phyloP scores from a whole-genome alignment of 2,888 invertebrate genomes.

The Drosophila lacicola region DNA sequence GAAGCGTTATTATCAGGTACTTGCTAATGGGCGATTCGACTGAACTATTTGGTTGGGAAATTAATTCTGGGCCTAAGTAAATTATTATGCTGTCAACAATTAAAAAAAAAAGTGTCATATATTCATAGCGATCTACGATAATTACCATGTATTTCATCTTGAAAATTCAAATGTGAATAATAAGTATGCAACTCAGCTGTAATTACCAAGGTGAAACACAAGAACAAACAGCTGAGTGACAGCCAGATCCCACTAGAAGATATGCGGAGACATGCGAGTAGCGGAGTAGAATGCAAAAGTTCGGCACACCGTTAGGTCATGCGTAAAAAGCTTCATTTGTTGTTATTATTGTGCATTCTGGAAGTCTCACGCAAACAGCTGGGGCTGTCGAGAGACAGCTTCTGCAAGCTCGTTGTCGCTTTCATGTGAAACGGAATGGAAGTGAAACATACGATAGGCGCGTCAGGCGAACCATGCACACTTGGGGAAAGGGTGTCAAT shows the following conservation, averaged over 20 bases:
- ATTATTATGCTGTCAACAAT: too few relatives aligned
- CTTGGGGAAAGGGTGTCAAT: constrained; percentile 77
- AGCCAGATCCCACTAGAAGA: constrained; percentile 6
- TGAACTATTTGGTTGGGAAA: too few relatives aligned
- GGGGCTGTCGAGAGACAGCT: constrained; percentile 43
- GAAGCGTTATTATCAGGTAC: not conserved
- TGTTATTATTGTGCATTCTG: constrained; percentile 46
- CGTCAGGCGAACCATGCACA: constrained; percentile 26
- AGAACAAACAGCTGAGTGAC: constrained; percentile 39
- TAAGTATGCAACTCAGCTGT: too few relatives aligned
- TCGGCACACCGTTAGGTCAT: constrained; percentile 6
- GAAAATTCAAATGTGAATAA: too few relatives aligned
- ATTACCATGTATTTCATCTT: too few relatives aligned
- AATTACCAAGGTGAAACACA: not conserved
- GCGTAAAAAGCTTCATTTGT: constrained; percentile 48
- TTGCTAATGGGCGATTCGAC: too few relatives aligned
- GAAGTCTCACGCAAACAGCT: constrained; percentile 63
- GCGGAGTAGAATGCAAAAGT: constrained; percentile 18
- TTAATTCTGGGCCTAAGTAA: too few relatives aligned
- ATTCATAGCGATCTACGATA: too few relatives aligned
- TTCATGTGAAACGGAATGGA: constrained; percentile 28
- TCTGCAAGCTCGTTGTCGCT: constrained; percentile 22
- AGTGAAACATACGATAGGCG: constrained; percentile 42
- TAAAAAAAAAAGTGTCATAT: too few relatives aligned
- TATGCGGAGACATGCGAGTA: not conserved